Conservation (phyloP, 2,797 vertebrate species). For the Melanotaenia maccullochi region DNA sequence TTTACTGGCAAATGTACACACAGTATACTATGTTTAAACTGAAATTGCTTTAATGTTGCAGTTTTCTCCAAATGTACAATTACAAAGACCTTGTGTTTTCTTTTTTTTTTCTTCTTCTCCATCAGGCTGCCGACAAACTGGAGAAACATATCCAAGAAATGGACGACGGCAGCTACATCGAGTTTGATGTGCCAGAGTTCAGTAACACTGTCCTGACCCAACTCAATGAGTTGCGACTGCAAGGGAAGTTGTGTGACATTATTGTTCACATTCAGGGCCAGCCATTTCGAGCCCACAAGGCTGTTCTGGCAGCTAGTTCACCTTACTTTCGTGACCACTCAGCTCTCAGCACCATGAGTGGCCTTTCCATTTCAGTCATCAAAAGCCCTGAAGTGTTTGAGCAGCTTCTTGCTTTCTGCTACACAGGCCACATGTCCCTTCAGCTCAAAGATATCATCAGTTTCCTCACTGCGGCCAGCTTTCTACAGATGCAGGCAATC, state of each 20-base stretch:
- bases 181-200: conserved; percentile 99
- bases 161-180: conserved; percentile 99
- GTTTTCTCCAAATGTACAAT: background rate
- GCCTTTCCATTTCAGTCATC: conserved; percentile 98
- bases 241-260: conserved; percentile 98
- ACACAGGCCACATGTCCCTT: conserved; percentile 98
- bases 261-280: conserved; percentile 99
- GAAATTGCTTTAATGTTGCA: conserved; percentile 2
- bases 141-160: conserved; percentile 89
- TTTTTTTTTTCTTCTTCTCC: conserved; percentile 14
- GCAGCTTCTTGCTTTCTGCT: conserved; percentile 97
- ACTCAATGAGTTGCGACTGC: conserved; percentile 95
- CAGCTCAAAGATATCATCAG: conserved; percentile 98
- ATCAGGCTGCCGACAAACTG: conserved; percentile 81
- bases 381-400: conserved; percentile 98
- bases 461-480: conserved; percentile 97
- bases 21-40: background rate
- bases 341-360: conserved; percentile 96
- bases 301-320: conserved; percentile 96
- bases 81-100: conserved; percentile 5
- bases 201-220: conserved; percentile 97
- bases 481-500: conserved; percentile 98
- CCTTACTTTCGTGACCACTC: conserved; percentile 99
- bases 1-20: background rate
- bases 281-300: conserved; percentile 97